A percentile compares a stretch with the other conserved stretches of the same genome.
These are phyloP conservation scores for Araneus ventricosus DNA, from an alignment of 1,140 invertebrate species.

Conservation along the genomic window DNA sequence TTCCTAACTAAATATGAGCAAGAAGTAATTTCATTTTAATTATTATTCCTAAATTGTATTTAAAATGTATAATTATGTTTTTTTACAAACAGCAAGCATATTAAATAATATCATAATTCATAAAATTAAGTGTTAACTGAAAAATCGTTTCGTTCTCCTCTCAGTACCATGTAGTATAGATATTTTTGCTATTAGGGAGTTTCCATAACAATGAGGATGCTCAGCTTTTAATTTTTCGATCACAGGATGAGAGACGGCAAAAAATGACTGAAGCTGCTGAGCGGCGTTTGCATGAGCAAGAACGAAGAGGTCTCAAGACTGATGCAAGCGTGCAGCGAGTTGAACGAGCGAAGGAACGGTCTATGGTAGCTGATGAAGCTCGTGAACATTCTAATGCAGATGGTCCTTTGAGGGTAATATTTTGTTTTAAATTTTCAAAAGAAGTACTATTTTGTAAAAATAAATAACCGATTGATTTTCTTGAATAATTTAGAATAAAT, in stretches of 20 bases:
- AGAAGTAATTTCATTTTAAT: too few relatives aligned
- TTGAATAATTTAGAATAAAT: too few relatives aligned
- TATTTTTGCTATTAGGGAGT: not conserved
- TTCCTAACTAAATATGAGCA: too few relatives aligned
- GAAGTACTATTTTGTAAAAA: not conserved
- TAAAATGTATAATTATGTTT: too few relatives aligned
- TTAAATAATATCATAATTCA: too few relatives aligned
- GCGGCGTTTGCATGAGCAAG: constrained; percentile 81
- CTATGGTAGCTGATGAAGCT: constrained; percentile 79
- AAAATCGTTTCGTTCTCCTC: too few relatives aligned
- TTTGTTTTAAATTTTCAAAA: not conserved
- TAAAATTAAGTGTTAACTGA: not conserved
- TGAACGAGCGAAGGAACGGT: constrained; percentile 82
- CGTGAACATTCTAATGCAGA: constrained; percentile 44
- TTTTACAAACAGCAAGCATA: too few relatives aligned
- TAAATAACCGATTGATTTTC: not conserved
- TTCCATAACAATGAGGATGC: too few relatives aligned
- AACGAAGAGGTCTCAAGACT: constrained; percentile 83
- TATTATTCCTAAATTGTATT: too few relatives aligned
- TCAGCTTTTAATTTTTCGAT: not conserved
- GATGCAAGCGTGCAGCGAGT: constrained; percentile 81
- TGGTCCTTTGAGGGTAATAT: constrained; percentile 39
- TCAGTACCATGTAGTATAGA: not conserved
- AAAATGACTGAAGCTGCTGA: constrained; percentile 84
- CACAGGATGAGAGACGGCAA: constrained; percentile 83